Evolutionary conservation across 1,140 invertebrate species (phyloP).

Genomic region (Macrocentrus cingulum): DNA sequence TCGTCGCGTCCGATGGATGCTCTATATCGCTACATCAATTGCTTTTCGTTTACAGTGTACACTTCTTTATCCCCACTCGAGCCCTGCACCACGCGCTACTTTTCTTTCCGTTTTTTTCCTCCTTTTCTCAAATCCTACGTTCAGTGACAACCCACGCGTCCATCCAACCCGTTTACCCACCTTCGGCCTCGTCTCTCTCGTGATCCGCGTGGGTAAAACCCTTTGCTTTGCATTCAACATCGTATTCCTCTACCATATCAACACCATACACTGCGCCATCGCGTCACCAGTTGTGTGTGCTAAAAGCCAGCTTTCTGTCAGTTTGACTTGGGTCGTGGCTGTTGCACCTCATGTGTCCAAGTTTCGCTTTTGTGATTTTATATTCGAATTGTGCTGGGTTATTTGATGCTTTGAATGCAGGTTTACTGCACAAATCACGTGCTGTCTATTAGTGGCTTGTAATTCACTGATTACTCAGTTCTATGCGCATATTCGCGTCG

Average conservation of each 20-base stretch:
- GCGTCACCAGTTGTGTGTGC: constrained; percentile 20
- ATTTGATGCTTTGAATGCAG: no score
- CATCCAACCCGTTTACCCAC: constrained; percentile 54
- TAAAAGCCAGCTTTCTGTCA: constrained; percentile 29
- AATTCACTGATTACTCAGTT: no score
- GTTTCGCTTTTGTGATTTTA: no score
- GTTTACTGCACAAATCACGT: no score
- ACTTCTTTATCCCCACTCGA: background rate
- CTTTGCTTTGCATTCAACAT: constrained; percentile 24
- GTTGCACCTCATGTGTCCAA: no score
- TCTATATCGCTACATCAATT: background rate
- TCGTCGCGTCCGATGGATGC: no score
- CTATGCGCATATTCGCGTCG: no score
- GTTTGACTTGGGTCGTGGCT: constrained; percentile 32
- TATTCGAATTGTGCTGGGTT: no score
- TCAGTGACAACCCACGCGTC: constrained; percentile 39
- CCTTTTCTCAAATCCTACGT: constrained; percentile 35
- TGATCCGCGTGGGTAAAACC: constrained; percentile 12
- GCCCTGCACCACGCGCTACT: background rate
- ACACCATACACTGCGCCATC: constrained; percentile 15
- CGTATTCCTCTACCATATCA: constrained; percentile 18
- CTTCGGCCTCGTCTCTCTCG: constrained; percentile 50
- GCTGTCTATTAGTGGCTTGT: no score
- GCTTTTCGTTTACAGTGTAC: no score
- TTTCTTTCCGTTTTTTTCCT: background rate